Conservation (phyloP, 2,888 invertebrate species). For the Sturmia bella region DNA sequence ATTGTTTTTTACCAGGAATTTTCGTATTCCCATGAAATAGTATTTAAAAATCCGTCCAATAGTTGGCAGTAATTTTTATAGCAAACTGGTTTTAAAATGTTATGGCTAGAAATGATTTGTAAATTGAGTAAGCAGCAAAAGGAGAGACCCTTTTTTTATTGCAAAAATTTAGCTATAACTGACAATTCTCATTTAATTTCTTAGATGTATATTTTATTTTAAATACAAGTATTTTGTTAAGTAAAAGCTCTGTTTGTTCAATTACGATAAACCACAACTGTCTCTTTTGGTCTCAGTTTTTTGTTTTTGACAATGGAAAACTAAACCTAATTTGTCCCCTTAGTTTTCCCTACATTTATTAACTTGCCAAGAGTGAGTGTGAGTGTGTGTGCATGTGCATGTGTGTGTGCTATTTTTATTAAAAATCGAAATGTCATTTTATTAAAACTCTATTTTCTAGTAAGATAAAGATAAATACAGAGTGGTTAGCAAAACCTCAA, state of each 20-base stretch:
- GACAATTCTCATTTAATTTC: not conserved
- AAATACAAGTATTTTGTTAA: not conserved
- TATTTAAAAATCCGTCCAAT: too few species aligned
- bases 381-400: not conserved
- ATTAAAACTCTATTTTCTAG: conserved; percentile 9
- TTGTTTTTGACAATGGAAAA: not conserved
- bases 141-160: too few species aligned
- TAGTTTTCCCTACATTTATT: not conserved
- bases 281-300: not conserved
- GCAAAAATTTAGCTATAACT: not conserved
- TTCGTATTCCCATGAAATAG: too few species aligned
- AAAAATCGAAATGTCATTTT: conserved; percentile 36
- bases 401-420: conserved; percentile 6
- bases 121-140: too few species aligned
- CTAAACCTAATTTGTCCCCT: not conserved
- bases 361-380: not conserved
- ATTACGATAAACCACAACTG: conserved; percentile 2
- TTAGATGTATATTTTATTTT: not conserved
- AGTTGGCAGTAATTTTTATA: too few species aligned
- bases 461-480: not conserved
- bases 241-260: conserved; percentile 7
- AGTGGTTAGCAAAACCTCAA: conserved; percentile 6
- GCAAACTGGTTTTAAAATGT: too few species aligned
- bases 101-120: too few species aligned
- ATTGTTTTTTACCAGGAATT: too few species aligned